Evolutionary conservation across 2,797 vertebrate genomes (phyloP).

Genomic region (Diplodus sargus): DNA sequence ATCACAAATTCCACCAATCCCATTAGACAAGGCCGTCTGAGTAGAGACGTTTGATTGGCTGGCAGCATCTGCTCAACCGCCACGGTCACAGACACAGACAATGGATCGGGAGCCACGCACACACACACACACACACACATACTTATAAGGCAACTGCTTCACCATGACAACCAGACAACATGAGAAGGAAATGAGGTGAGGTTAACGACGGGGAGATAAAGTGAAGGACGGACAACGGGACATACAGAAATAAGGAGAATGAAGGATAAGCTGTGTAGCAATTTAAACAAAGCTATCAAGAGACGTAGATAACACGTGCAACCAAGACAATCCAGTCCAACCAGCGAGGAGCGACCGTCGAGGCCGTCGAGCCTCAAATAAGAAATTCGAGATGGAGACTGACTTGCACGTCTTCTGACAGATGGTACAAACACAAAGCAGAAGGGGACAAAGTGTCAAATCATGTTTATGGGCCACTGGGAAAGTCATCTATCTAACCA

Average conservation of each 20-base stretch:
- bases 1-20: slow-evolving; percentile 56
- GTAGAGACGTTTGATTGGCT: slow-evolving; percentile 66
- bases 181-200: slow-evolving; percentile 57
- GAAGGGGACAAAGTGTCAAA: slow-evolving; percentile 41
- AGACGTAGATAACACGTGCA: neutral
- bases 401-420: slow-evolving; percentile 30
- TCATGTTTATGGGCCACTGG: slow-evolving; percentile 50
- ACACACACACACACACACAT: slow-evolving; percentile 22
- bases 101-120: slow-evolving; percentile 31
- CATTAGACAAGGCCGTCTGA: slow-evolving; percentile 56
- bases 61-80: slow-evolving; percentile 61
- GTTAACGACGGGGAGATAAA: slow-evolving; percentile 51
- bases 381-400: slow-evolving; percentile 19
- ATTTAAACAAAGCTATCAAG: slow-evolving; percentile 4
- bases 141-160: slow-evolving; percentile 53
- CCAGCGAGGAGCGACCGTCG: neutral
- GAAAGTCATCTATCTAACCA: slow-evolving; percentile 56
- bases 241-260: slow-evolving; percentile 23
- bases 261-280: too few relatives aligned
- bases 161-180: slow-evolving; percentile 79
- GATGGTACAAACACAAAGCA: slow-evolving; percentile 41
- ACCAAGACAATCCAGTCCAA: neutral
- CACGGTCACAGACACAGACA: slow-evolving; percentile 44
- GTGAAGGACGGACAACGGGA: slow-evolving; percentile 58
- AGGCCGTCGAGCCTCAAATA: slow-evolving; percentile 9